Evolutionary conservation across 2,888 invertebrate species (phyloP).

Genomic region (Epirrita christyi): DNA sequence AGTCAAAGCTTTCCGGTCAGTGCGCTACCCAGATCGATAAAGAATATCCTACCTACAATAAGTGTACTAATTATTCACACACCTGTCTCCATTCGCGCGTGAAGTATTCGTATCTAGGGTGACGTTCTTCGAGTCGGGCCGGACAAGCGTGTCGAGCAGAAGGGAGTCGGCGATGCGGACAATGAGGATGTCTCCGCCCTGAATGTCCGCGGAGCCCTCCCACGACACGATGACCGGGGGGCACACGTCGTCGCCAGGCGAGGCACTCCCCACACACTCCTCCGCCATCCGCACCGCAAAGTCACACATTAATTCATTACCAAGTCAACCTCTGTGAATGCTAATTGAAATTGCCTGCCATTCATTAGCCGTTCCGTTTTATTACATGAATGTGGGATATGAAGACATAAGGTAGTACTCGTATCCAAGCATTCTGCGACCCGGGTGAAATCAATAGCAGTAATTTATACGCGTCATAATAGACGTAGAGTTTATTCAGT

Average conservation of each 20-base stretch:
- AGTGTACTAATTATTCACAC: conserved; percentile 38
- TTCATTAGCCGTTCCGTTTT: conserved; percentile 34
- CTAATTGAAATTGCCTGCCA: conserved; percentile 48
- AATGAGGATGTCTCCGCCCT: conserved; percentile 89
- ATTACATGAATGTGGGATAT: conserved; percentile 29
- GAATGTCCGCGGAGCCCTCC: conserved; percentile 88
- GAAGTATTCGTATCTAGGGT: conserved; percentile 58
- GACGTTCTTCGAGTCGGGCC: conserved; percentile 55
- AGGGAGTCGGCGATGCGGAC: conserved; percentile 88
- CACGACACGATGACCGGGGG: conserved; percentile 86
- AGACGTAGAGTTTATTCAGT: conserved; percentile 3
- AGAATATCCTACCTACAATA: conserved; percentile 18
- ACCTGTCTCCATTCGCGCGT: conserved; percentile 63
- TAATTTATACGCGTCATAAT: neutral
- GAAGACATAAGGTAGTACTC: conserved; percentile 21
- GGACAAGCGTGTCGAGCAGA: conserved; percentile 69
- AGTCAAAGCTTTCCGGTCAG: conserved; percentile 25
- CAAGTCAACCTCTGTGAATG: conserved; percentile 51
- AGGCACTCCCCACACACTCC: conserved; percentile 63
- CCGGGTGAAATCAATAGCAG: conserved; percentile 1
- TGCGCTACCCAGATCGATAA: conserved; percentile 28
- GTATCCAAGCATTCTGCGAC: conserved; percentile 7
- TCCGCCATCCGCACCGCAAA: conserved; percentile 72
- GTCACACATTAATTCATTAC: conserved; percentile 61
- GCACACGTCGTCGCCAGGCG: conserved; percentile 73